phyloP scores from a whole-genome alignment of 2,888 invertebrate species.

The Galerucella calmariensis region DNA sequence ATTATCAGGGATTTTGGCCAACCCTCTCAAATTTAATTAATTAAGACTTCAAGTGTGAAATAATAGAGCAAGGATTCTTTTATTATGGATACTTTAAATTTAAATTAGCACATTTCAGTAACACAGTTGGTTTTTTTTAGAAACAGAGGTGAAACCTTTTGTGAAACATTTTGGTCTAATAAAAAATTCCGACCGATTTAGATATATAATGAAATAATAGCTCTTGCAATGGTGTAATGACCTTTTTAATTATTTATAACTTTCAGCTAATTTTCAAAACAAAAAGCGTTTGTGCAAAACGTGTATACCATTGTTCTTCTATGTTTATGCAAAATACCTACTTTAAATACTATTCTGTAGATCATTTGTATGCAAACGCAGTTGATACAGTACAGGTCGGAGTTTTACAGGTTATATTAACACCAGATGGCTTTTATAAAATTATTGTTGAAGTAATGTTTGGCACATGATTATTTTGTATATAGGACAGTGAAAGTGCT shows the following conservation, averaged over 20 bases:
- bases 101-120: no score
- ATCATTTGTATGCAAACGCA: slow-evolving; percentile 33
- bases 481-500: not conserved
- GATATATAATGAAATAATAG: slow-evolving; percentile 17
- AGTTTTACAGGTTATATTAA: slow-evolving; percentile 17
- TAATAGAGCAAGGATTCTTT: no score
- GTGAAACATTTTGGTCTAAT: not conserved
- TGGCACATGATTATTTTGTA: slow-evolving; percentile 5
- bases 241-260: slow-evolving; percentile 31
- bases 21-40: no score
- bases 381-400: slow-evolving; percentile 22
- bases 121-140: no score
- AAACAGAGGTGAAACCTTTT: not conserved
- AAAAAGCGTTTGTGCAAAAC: slow-evolving; percentile 32
- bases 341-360: slow-evolving; percentile 19
- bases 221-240: slow-evolving; percentile 32
- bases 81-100: no score
- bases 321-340: slow-evolving; percentile 33
- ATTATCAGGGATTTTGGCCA: no score
- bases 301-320: slow-evolving; percentile 31
- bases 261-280: slow-evolving; percentile 34
- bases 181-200: not conserved
- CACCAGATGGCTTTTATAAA: not conserved
- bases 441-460: not conserved
- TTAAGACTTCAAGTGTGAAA: no score